Evolutionary conservation across 1,140 invertebrate species (phyloP).

Genomic region (Araneus ventricosus): DNA sequence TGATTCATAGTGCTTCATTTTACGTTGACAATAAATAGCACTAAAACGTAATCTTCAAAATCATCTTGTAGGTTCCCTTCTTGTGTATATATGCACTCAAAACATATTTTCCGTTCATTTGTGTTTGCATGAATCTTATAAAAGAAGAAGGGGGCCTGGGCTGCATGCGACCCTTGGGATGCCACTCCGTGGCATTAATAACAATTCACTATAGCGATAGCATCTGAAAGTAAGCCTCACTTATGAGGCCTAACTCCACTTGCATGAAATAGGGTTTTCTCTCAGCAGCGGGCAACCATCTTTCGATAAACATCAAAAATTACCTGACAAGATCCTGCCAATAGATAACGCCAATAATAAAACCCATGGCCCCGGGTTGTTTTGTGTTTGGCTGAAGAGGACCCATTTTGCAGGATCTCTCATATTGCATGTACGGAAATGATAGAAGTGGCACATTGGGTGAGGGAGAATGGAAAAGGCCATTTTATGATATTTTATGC

Average conservation of each 20-base stretch:
- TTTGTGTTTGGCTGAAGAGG: neutral
- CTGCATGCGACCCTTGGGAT: conserved; percentile 26
- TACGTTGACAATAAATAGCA: conserved; percentile 3
- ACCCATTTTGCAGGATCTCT: neutral
- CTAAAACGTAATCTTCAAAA: neutral
- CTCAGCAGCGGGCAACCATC: conserved; percentile 41
- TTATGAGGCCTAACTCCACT: conserved; percentile 8
- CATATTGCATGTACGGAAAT: conserved; percentile 18
- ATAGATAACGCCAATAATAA: conserved; percentile 51
- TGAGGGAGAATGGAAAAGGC: neutral
- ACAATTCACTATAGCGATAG: conserved; percentile 16
- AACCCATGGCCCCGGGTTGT: neutral
- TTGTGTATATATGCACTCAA: conserved; percentile 35
- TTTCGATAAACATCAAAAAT: conserved; percentile 60
- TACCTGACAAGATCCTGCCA: conserved; percentile 64
- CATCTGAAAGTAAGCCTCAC: conserved; percentile 9
- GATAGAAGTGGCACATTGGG: conserved; percentile 30
- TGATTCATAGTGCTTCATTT: neutral
- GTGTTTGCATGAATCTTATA: neutral
- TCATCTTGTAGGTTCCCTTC: neutral
- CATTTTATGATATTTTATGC: conserved; percentile 30
- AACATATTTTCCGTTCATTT: conserved; percentile 43
- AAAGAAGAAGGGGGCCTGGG: neutral
- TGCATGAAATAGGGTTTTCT: conserved; percentile 27
- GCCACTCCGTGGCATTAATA: conserved; percentile 55